These are phyloP conservation scores for Eulithis testata DNA, from an alignment of 2,888 invertebrate species.

Conservation along the genomic window DNA sequence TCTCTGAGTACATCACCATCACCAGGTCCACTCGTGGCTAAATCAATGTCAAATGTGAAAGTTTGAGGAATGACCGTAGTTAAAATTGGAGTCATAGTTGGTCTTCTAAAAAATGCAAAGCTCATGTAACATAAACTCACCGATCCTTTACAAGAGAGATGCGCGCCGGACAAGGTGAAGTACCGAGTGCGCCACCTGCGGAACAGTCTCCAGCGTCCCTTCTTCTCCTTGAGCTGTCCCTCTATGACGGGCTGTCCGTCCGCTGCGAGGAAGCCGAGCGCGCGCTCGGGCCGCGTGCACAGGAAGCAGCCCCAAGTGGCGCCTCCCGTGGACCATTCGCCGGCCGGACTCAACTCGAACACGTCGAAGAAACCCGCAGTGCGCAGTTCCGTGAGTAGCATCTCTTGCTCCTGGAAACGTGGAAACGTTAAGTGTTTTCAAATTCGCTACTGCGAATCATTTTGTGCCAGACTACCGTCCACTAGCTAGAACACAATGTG, in stretches of 20 bases:
- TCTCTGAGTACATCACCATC: too few relatives aligned
- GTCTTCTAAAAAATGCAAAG: too few relatives aligned
- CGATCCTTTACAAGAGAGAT: constrained; percentile 87
- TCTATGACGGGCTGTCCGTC: constrained; percentile 95
- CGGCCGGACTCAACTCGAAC: constrained; percentile 87
- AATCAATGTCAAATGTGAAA: too few relatives aligned
- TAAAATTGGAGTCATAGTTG: too few relatives aligned
- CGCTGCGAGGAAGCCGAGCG: constrained; percentile 91
- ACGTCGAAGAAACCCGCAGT: constrained; percentile 96
- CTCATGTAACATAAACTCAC: too few relatives aligned
- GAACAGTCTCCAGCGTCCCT: constrained; percentile 92
- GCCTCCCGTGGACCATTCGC: not conserved
- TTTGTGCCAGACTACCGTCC: too few relatives aligned
- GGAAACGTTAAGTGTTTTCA: constrained; percentile 3
- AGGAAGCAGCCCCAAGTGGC: constrained; percentile 95
- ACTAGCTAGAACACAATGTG: too few relatives aligned
- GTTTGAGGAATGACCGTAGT: too few relatives aligned
- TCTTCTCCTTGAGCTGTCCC: constrained; percentile 65
- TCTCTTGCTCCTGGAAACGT: constrained; percentile 91
- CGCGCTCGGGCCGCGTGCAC: constrained; percentile 96
- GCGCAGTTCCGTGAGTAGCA: constrained; percentile 92
- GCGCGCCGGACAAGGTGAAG: constrained; percentile 96
- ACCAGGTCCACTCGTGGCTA: too few relatives aligned
- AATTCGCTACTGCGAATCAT: too few relatives aligned
- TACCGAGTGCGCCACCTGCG: constrained; percentile 96